Base-by-base conservation (phyloP, 2,797 vertebrate genomes). In the Champsocephalus esox region DNA sequence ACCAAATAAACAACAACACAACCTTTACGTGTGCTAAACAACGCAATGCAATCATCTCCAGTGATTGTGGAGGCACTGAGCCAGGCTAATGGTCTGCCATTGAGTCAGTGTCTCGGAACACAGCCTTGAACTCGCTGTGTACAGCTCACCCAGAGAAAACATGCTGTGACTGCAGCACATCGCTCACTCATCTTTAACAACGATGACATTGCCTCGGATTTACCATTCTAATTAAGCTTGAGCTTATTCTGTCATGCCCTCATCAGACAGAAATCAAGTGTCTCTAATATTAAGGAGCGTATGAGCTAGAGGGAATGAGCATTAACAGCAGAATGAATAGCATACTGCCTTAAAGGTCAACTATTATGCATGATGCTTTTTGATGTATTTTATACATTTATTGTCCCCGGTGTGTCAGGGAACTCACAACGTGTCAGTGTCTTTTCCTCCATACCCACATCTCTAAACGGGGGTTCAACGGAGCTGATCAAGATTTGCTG, bases 41-140 rank as follows among this genome's bases (percentile, higher is more conserved):
- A 48, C 19, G 52, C 54, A 16, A 57, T 13, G 32, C 60, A 59
- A 69, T 65, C 60, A 69, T 51, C 34, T 24, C 21, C 19, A 14
- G 51, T 57, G 60, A 38, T 64, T 73, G n/a, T 63, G 41, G 28
- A 65, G 24, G 55, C 44, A 48, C 54, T 50, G 56, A 52, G 43
- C 41, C 61, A 13, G 45, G 50, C 49, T 60, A 56, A 70, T 50
- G 14, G 38, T 55, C 17, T 28, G 50, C 32, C 6, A 9, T 43
- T 59, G 62, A 21, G 59, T 70, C 32, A 17, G 28, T 59, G 11
- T 48, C 1, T 48, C 17, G n/a, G 38, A 73, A 13, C 17, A 11
- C 41, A 44, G 17, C 45, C 17, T 64, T 44, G 21, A 60, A 48
- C 6, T 14, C 41, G 19, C 44, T 21, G 58, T 54, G 28, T 60